phyloP scores from a whole-genome alignment of 2,113 vertebrate genomes.

The Emydocephalus ijimae region DNA sequence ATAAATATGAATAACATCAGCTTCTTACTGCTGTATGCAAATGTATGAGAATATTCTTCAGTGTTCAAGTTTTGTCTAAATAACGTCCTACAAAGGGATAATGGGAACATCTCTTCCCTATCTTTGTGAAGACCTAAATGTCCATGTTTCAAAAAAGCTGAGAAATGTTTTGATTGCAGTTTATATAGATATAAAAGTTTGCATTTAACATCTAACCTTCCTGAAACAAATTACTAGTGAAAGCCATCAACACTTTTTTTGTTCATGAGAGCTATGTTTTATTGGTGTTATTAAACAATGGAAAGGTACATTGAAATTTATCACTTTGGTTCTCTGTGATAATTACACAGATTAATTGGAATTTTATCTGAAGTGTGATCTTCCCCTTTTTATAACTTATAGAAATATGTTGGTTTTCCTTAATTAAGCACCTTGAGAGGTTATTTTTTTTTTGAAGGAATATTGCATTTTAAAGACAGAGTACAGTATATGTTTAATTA shows the following conservation, averaged over 20 bases:
- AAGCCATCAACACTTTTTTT: slow-evolving; percentile 7
- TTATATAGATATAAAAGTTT: not conserved
- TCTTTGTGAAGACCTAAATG: not conserved
- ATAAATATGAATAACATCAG: not conserved
- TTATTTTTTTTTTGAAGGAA: not conserved
- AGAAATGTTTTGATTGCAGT: slow-evolving; percentile 6
- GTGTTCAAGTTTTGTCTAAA: not conserved
- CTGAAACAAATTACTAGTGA: not conserved
- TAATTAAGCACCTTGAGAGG: slow-evolving; percentile 37
- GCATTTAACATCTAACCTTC: not conserved
- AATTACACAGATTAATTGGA: slow-evolving; percentile 9
- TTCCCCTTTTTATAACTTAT: not conserved
- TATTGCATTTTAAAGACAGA: slow-evolving; percentile 24
- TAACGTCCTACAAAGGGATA: not conserved
- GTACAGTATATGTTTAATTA: slow-evolving; percentile 21
- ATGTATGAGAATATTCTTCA: not conserved
- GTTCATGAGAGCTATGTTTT: not conserved
- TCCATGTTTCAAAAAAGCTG: slow-evolving; percentile 9
- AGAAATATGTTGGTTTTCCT: slow-evolving; percentile 22
- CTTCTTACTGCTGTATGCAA: not conserved
- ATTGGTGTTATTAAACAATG: slow-evolving; percentile 8
- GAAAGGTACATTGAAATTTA: not conserved
- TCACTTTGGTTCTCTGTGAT: slow-evolving; percentile 8
- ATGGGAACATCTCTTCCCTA: not conserved
- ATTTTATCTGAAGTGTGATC: not conserved